A percentile compares a stretch with the other conserved stretches of the same genome.
Conservation (phyloP, 2,113 vertebrate species). For the Nannospalax galili region DNA sequence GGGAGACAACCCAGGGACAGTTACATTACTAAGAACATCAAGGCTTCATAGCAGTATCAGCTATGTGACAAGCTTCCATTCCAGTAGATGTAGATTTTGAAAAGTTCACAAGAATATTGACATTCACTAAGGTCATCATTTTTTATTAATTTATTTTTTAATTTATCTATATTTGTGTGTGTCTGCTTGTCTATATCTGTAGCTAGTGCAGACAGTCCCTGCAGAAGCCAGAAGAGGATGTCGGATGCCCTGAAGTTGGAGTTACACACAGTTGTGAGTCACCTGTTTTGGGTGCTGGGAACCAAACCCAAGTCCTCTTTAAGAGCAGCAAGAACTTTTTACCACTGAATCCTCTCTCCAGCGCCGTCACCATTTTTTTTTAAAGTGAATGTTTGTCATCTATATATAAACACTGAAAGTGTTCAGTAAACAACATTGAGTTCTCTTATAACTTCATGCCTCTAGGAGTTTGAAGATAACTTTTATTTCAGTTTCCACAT, state of each 20-base stretch:
- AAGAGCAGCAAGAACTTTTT: no score
- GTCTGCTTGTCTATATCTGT: no score
- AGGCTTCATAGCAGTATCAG: neutral
- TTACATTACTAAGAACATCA: neutral
- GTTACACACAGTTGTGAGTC: no score
- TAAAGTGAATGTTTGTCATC: neutral
- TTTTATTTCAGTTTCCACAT: constrained; percentile 54
- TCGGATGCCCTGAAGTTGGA: no score
- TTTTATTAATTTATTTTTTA: neutral
- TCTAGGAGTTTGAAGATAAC: constrained; percentile 33
- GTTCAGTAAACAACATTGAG: neutral
- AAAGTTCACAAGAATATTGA: constrained; percentile 35
- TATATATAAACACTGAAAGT: neutral
- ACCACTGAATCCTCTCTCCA: no score
- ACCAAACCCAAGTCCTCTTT: no score
- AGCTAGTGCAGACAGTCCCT: no score
- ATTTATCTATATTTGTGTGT: no score
- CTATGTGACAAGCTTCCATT: neutral
- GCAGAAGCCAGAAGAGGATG: no score
- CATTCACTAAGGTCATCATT: constrained; percentile 38
- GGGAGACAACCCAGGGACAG: neutral
- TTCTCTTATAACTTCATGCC: constrained; percentile 35
- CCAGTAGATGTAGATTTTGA: neutral
- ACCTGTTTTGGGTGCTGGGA: no score
- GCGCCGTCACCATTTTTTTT: neutral